These are phyloP conservation scores for Diceros bicornis DNA, from an alignment of 2,797 vertebrate genomes.

Conservation along the genomic window DNA sequence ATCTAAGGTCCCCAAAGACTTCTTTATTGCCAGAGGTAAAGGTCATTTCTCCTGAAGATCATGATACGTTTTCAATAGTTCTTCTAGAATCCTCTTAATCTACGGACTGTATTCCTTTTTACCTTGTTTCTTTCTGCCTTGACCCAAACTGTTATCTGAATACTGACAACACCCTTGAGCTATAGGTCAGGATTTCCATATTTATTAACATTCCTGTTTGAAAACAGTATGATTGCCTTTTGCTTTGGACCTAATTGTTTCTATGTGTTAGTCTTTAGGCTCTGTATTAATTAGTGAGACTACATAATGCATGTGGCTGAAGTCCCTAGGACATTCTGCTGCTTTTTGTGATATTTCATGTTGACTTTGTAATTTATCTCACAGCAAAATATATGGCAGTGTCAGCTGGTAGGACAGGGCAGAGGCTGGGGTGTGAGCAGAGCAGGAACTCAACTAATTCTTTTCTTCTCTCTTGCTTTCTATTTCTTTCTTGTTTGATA, in stretches of 20 bases:
- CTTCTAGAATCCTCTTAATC: background rate
- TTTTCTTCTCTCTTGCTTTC: background rate
- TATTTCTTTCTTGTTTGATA: background rate
- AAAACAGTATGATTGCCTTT: constrained; percentile 21
- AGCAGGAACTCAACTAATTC: background rate
- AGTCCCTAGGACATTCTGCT: background rate
- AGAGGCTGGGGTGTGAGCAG: background rate
- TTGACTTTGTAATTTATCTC: background rate
- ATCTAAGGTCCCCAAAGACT: background rate
- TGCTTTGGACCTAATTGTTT: background rate
- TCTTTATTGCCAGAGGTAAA: constrained; percentile 1
- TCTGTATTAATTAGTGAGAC: constrained; percentile 17
- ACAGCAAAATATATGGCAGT: background rate
- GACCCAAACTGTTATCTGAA: background rate
- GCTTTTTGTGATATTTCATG: background rate
- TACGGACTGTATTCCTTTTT: background rate
- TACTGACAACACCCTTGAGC: constrained; percentile 28
- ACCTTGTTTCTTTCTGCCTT: background rate
- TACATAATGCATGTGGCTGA: background rate
- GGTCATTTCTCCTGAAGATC: background rate
- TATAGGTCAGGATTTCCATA: constrained; percentile 54
- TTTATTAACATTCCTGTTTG: constrained; percentile 33
- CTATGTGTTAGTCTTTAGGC: background rate
- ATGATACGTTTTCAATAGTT: background rate
- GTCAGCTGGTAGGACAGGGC: background rate